phyloP scores from a whole-genome alignment of 2,888 invertebrate genomes.

The Trileptium ribeirensis region DNA sequence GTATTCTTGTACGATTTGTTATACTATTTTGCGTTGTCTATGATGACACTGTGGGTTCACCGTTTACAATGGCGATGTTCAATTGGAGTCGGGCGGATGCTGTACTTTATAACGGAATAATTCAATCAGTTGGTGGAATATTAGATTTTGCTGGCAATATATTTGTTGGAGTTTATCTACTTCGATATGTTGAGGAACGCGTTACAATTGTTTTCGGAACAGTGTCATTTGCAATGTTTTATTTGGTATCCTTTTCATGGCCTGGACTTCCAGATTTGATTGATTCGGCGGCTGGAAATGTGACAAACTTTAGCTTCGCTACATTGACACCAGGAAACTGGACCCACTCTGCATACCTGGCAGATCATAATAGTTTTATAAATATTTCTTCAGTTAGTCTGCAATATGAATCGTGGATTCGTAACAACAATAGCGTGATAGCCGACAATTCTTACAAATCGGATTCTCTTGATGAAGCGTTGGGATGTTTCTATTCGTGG shows the following conservation, averaged over 20 bases:
- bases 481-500: constrained; percentile 11
- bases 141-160: constrained; percentile 8
- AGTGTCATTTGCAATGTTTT: neutral
- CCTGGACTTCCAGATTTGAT: neutral
- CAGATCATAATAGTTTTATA: too few relatives aligned
- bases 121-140: neutral
- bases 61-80: constrained; percentile 16
- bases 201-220: neutral
- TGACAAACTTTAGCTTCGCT: neutral
- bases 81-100: neutral
- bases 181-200: neutral
- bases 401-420: too few relatives aligned
- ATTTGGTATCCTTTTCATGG: neutral
- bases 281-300: neutral
- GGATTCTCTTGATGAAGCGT: neutral
- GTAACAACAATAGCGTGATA: too few relatives aligned
- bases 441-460: neutral
- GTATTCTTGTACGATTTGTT: constrained; percentile 11
- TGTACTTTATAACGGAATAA: constrained; percentile 11
- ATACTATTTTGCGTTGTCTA: constrained; percentile 15
- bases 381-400: too few relatives aligned
- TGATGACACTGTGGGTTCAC: constrained; percentile 13
- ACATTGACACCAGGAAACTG: neutral
- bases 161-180: neutral
- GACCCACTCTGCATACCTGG: neutral